Evolutionary conservation across 2,797 vertebrate species (phyloP).

Genomic region (Phyllotis vaccarum): DNA sequence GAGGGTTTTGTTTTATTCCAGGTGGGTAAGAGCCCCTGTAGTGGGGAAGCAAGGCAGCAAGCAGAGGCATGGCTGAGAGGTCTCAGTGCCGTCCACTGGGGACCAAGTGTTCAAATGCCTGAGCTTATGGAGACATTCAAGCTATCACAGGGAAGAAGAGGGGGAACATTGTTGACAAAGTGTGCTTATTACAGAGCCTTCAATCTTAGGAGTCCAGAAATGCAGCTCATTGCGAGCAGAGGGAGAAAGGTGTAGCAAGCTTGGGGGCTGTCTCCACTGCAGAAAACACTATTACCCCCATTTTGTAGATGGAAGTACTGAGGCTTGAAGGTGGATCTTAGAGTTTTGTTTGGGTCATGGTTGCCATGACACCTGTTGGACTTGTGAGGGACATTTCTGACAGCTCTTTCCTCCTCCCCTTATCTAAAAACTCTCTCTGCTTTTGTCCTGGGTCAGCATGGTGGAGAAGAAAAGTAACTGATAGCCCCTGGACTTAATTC

Average conservation of each 20-base stretch:
- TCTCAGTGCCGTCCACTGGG: background rate
- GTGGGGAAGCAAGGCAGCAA: background rate
- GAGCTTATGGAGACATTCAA: background rate
- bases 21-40: background rate
- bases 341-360: background rate
- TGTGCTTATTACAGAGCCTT: background rate
- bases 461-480: background rate
- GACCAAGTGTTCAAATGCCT: background rate
- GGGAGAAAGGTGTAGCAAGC: background rate
- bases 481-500: background rate
- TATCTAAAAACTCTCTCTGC: background rate
- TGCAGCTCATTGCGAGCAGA: background rate
- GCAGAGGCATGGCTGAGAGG: background rate
- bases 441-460: background rate
- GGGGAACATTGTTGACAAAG: background rate
- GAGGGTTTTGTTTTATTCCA: background rate
- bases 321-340: background rate
- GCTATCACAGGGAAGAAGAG: background rate
- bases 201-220: background rate
- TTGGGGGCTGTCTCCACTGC: background rate
- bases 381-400: background rate
- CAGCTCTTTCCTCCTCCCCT: background rate
- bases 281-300: background rate
- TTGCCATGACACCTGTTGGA: background rate
- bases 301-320: background rate